These are phyloP conservation scores for Cynopterus brachyotis DNA, from an alignment of 2,113 vertebrate species.

Conservation along the genomic window DNA sequence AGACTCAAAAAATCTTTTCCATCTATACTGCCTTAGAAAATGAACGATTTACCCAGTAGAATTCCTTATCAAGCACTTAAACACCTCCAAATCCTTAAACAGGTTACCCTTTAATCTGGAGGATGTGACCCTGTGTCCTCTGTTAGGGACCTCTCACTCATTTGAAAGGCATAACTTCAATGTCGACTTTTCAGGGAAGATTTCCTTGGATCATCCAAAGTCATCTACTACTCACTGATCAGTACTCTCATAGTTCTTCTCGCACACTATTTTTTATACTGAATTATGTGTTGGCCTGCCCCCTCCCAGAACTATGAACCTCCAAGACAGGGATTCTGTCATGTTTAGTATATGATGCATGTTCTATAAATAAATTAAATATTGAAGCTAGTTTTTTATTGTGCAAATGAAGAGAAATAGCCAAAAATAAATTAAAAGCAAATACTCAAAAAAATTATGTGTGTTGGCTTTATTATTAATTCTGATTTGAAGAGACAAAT, in stretches of 20 bases:
- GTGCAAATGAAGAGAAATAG: background rate
- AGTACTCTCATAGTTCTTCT: background rate
- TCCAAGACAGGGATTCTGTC: background rate
- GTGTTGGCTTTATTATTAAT: background rate
- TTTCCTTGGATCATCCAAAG: background rate
- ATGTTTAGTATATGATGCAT: background rate
- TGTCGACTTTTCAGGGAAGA: background rate
- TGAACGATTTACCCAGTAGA: background rate
- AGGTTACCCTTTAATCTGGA: background rate
- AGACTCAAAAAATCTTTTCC: background rate
- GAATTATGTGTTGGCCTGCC: background rate
- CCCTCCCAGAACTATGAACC: background rate
- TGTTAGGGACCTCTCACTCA: background rate
- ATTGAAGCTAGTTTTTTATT: background rate
- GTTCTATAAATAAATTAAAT: background rate
- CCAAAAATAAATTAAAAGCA: background rate
- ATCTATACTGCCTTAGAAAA: background rate
- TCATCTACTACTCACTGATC: background rate
- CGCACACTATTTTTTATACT: background rate
- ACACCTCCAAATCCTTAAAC: background rate
- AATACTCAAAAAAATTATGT: background rate
- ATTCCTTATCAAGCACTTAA: background rate
- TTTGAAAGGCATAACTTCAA: background rate
- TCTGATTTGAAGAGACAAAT: constrained; percentile 17
- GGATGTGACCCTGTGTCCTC: background rate